Evolutionary conservation across 2,888 invertebrate species (phyloP).

Genomic region (Frankliniella fusca): DNA sequence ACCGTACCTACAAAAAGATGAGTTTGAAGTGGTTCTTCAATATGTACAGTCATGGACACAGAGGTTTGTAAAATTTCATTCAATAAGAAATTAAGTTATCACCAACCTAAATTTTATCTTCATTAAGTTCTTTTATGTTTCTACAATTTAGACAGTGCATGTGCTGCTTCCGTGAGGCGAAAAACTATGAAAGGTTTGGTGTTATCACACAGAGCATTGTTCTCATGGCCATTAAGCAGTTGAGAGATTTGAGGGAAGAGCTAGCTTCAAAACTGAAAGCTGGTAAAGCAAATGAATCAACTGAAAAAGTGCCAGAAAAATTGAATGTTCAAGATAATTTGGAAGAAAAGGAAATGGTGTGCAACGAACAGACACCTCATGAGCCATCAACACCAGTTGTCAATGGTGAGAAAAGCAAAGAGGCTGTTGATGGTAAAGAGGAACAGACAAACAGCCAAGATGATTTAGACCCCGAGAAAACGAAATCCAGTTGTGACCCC

Average conservation of each 20-base stretch:
- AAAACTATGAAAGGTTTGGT: conserved; percentile 88
- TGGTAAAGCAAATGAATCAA: conserved; percentile 27
- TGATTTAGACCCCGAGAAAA: conserved; percentile 31
- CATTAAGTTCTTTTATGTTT: background rate
- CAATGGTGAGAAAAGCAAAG: conserved; percentile 20
- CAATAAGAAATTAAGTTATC: background rate
- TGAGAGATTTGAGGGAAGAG: conserved; percentile 66
- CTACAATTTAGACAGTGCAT: conserved; percentile 76
- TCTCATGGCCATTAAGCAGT: conserved; percentile 74
- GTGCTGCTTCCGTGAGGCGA: conserved; percentile 89
- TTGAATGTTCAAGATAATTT: conserved; percentile 25
- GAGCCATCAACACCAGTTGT: background rate
- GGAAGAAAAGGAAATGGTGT: background rate
- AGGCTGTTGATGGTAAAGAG: conserved; percentile 35
- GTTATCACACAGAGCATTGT: conserved; percentile 83
- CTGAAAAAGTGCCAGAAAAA: conserved; percentile 1
- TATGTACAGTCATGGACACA: conserved; percentile 88
- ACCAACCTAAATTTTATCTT: conserved; percentile 13
- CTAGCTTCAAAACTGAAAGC: conserved; percentile 40
- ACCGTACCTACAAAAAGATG: conserved; percentile 68
- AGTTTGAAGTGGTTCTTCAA: conserved; percentile 76
- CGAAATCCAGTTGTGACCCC: conserved; percentile 31
- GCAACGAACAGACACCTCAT: background rate
- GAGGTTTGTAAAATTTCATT: conserved; percentile 54
- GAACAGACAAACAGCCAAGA: conserved; percentile 38